Evolutionary conservation across 2,797 vertebrate genomes (phyloP), one percentile per base, ranked within the genome.

Genomic region (Nannoperca australis): DNA sequence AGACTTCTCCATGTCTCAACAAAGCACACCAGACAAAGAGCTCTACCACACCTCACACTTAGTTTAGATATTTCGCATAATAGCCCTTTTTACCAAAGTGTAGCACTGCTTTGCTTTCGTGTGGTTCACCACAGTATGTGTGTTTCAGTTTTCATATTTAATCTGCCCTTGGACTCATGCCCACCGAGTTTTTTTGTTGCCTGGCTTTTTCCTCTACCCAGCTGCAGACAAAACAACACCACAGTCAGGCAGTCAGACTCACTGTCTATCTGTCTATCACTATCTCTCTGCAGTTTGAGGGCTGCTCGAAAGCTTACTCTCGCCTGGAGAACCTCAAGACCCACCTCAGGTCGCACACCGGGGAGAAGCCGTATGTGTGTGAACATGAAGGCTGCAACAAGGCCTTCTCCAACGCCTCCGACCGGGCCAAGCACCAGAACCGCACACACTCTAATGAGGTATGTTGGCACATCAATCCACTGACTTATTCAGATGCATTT

Each of bases 311-410:
- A 93, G 98, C 98, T 30, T 99, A 99, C 90, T 99, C 98, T 14
- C 96, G 98, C 45, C 96, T 99, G 91, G 98, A 99, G 93, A 99
- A 99, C 91, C 96, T 99, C 86, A 99, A 99, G 94, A 99, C 98
- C 20, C 98, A 99, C 93, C 96, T 99, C 86, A 95, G 98, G 75
- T 99, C 98, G 24, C 98, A 99, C 95, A 99, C 98, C 0, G 98
- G 98, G 66, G 98, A 99, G 95, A 99, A 99, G 85, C 98, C 98
- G 0, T 99, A 99, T 0, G 97, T 99, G 82, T 99, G 98, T 55
- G 98, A 99, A 75, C 98, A 99, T 0, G 98, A 99, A 87, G 97
- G 98, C 84, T 99, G 98, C 93, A 99, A 98, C 95, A 99, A 99
- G 90, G 98, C 98, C 42, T 99, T 99, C 94, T 99, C 98, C 89